Conservation (phyloP, 2,113 vertebrate species). For the Lophius piscatorius region DNA sequence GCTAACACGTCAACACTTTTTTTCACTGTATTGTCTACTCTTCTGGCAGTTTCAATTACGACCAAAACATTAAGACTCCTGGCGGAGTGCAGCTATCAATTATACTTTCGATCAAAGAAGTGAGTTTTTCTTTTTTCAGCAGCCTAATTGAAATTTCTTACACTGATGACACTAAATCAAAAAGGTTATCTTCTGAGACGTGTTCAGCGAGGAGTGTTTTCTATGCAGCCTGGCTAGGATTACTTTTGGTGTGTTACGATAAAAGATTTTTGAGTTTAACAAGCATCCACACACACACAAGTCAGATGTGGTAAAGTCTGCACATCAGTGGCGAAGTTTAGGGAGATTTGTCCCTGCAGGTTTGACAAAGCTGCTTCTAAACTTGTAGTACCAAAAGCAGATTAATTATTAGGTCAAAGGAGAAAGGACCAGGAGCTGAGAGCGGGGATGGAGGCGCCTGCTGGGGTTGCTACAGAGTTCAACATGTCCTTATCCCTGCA, state of each 20-base stretch:
- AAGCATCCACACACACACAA: slow-evolving; percentile 3
- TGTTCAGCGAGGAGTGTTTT: background rate
- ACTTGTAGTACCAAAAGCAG: slow-evolving; percentile 58
- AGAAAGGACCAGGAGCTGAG: slow-evolving; percentile 38
- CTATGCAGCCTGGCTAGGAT: slow-evolving; percentile 3
- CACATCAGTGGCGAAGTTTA: slow-evolving; percentile 18
- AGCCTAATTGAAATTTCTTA: slow-evolving; percentile 16
- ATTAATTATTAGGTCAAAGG: slow-evolving; percentile 71
- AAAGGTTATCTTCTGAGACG: slow-evolving; percentile 11
- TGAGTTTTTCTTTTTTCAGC: background rate
- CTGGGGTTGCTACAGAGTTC: slow-evolving; percentile 27
- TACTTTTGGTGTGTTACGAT: slow-evolving; percentile 22
- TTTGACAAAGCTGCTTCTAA: slow-evolving; percentile 57
- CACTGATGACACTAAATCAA: background rate
- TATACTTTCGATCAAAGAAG: background rate
- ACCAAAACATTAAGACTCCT: background rate
- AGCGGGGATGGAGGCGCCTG: slow-evolving; percentile 4
- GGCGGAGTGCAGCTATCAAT: background rate
- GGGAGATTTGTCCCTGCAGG: slow-evolving; percentile 50
- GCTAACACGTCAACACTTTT: no score
- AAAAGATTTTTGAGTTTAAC: slow-evolving; percentile 15
- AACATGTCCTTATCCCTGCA: slow-evolving; percentile 25
- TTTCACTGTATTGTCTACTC: no score
- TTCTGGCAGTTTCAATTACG: no score
- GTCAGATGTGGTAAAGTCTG: slow-evolving; percentile 6